Evolutionary conservation across 2,113 vertebrate species (phyloP).

Genomic region (Pithys albifrons): DNA sequence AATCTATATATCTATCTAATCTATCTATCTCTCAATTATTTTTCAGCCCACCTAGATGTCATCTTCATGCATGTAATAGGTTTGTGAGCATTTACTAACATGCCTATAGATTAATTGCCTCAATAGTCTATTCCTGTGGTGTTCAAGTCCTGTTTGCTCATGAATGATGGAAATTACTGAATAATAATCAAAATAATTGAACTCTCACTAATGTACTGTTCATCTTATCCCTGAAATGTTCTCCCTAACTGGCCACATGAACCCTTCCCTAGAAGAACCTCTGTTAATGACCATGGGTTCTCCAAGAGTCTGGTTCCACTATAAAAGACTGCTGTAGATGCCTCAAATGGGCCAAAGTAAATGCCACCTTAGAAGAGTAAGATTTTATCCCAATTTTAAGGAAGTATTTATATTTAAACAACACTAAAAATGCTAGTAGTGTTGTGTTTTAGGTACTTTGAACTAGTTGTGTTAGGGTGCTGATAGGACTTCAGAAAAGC

Average conservation of each 20-base stretch:
- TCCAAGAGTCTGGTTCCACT: neutral
- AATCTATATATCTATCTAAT: neutral
- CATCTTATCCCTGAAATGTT: neutral
- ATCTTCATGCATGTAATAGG: neutral
- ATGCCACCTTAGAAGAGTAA: neutral
- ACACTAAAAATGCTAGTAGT: neutral
- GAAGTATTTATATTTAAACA: neutral
- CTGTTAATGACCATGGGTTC: neutral
- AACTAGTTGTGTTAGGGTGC: neutral
- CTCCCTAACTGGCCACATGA: neutral
- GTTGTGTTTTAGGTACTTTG: neutral
- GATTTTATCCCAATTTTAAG: neutral
- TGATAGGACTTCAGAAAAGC: neutral
- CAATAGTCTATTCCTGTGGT: neutral
- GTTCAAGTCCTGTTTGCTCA: neutral
- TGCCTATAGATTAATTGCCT: neutral
- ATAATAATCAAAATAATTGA: neutral
- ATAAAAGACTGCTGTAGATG: neutral
- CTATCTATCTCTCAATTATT: neutral
- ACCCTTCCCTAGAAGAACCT: neutral
- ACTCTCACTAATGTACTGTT: neutral
- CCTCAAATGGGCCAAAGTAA: neutral
- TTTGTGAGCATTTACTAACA: neutral
- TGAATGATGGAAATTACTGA: neutral
- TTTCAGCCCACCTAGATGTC: neutral